Evolutionary conservation across 2,797 vertebrate species (phyloP).

Genomic region (Cottoperca gobio): DNA sequence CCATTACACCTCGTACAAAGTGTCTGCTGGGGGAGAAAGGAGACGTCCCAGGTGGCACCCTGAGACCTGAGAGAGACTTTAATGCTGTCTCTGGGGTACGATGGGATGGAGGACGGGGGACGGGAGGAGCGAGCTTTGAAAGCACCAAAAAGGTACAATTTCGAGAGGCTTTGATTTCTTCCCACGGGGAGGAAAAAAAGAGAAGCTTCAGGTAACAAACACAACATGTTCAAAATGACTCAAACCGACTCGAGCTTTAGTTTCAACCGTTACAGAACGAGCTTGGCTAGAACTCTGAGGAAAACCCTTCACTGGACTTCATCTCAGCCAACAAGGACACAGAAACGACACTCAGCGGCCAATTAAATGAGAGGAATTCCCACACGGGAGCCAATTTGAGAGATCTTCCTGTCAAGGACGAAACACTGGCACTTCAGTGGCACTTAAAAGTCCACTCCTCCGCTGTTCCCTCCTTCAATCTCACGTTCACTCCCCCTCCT

Average conservation of each 20-base stretch:
- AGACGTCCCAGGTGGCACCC: background rate
- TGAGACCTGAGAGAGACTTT: constrained; percentile 17
- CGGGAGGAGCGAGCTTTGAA: background rate
- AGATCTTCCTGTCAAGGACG: constrained; percentile 9
- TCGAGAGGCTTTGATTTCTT: constrained; percentile 26
- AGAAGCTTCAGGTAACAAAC: background rate
- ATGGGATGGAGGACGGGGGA: background rate
- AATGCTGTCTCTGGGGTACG: background rate
- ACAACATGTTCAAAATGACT: too few species aligned
- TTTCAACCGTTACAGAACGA: too few species aligned
- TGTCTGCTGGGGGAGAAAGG: background rate
- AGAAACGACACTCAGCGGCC: constrained; percentile 7
- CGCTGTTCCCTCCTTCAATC: background rate
- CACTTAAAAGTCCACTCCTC: constrained; percentile 7
- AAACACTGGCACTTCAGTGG: constrained; percentile 8
- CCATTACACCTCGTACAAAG: too few species aligned
- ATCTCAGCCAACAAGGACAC: constrained; percentile 7
- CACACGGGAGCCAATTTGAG: constrained; percentile 9
- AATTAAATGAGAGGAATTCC: constrained; percentile 20
- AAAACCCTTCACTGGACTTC: constrained; percentile 1
- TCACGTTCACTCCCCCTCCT: background rate
- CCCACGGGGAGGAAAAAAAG: background rate
- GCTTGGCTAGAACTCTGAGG: background rate
- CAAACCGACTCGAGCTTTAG: too few species aligned
- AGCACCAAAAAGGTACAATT: background rate